Base-by-base conservation (phyloP, 2,113 vertebrate species). In the Lontra canadensis region DNA sequence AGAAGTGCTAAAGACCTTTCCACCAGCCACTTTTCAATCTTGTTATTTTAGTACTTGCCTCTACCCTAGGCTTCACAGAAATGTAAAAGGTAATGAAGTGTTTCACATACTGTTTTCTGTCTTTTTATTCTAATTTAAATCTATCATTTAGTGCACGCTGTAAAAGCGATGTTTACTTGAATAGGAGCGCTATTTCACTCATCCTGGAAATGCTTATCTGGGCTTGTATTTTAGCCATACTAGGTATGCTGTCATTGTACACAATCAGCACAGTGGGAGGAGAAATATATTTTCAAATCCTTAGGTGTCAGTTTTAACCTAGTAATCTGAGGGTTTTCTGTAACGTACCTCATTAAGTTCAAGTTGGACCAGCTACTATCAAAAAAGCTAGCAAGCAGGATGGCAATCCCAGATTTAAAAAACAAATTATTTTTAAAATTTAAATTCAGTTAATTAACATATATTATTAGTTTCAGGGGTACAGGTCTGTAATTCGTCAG, bases 61-160 rank as follows among this genome's bases (percentile, higher is more conserved):
- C 95, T 94, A 95, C 71, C 26, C 91, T 80, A 88, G 95, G 85
- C 52, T 79, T 97, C 96, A 67, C 81, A 94, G 95, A 55, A 84
- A 90, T 63, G 44, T 69, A 92, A 98, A 97, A 90, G 52, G 79
- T 44, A 94, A 93, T 82, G 93, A 88, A 97, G 93, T 98, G 91
- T 98, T 95, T 96, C 88, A 88, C 85, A 85, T 89, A 34, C 74
- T 97, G 69, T 92, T 97, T 98, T 96, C 93, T 92, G 81, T 96
- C 96, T 97, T 95, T 98, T 93, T 79, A 91, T 94, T 95, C 67
- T 97, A 96, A 96, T 97, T 98, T 98, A 93, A 98, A 95, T 84
- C 93, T 96, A 49, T 76, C 86, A 82, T 71, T 98, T 95, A 97
- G 18, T 73, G 7, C 14, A 21, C 57, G 44, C 93, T 89, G 80